These are phyloP conservation scores for Prenolepis imparis DNA, from an alignment of 2,888 invertebrate species.

Conservation along the genomic window DNA sequence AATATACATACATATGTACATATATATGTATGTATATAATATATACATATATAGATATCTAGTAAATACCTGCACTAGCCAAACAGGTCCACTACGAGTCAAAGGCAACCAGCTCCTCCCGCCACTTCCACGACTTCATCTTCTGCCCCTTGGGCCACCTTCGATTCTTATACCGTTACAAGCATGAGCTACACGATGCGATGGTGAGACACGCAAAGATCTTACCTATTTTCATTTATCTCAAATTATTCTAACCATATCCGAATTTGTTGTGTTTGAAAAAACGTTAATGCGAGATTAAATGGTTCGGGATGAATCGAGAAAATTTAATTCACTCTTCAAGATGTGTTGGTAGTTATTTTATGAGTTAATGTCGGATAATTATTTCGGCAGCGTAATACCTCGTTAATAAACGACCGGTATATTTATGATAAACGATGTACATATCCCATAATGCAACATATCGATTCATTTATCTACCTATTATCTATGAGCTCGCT, in stretches of 20 bases:
- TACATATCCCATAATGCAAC: constrained; percentile 23
- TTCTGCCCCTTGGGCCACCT: constrained; percentile 61
- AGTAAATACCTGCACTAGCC: constrained; percentile 81
- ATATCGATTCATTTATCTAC: constrained; percentile 24
- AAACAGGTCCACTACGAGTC: constrained; percentile 78
- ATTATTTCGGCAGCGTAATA: constrained; percentile 43
- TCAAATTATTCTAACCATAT: background rate
- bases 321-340: background rate
- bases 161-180: constrained; percentile 79
- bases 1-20: background rate
- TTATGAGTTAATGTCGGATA: constrained; percentile 18
- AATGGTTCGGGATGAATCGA: background rate
- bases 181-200: constrained; percentile 66
- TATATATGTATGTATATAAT: background rate
- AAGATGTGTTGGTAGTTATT: background rate
- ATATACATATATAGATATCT: constrained; percentile 68
- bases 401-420: constrained; percentile 35
- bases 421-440: background rate
- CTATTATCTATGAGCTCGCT: constrained; percentile 59
- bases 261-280: constrained; percentile 2
- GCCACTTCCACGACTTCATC: constrained; percentile 53
- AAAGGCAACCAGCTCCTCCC: constrained; percentile 71
- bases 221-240: background rate
- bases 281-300: constrained; percentile 16
- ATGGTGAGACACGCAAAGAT: background rate